phyloP scores from a whole-genome alignment of 2,113 vertebrate genomes.

The Perccottus glenii region DNA sequence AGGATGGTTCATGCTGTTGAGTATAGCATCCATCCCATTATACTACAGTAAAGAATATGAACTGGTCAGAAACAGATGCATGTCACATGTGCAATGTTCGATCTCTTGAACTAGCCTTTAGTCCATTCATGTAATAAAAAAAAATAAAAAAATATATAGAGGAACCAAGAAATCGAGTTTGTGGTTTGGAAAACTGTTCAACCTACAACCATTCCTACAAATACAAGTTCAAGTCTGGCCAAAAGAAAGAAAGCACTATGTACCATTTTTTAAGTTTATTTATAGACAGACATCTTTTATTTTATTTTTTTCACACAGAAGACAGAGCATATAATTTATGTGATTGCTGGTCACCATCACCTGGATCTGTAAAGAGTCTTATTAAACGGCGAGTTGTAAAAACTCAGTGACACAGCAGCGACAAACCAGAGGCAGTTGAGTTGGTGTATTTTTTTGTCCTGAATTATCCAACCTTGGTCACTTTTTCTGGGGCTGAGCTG shows the following conservation, averaged over 20 bases:
- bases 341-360: constrained; percentile 21
- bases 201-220: no score
- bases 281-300: constrained; percentile 27
- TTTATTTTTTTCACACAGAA: constrained; percentile 43
- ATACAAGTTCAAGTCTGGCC: neutral
- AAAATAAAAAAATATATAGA: no score
- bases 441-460: neutral
- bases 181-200: no score
- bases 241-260: constrained; percentile 3
- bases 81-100: no score
- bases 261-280: constrained; percentile 61
- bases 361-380: constrained; percentile 32
- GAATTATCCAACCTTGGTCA: constrained; percentile 32
- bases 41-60: no score
- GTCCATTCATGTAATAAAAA: no score
- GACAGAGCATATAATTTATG: constrained; percentile 29
- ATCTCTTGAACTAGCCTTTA: no score
- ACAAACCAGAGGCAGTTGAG: constrained; percentile 2
- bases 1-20: no score
- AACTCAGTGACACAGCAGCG: constrained; percentile 6
- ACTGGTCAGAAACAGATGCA: no score
- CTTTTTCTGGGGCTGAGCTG: constrained; percentile 81
- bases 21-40: no score
- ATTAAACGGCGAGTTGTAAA: constrained; percentile 17
- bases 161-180: no score